Base-by-base conservation (phyloP, 2,888 invertebrate species). In the Heteromyza rotundicornis region DNA sequence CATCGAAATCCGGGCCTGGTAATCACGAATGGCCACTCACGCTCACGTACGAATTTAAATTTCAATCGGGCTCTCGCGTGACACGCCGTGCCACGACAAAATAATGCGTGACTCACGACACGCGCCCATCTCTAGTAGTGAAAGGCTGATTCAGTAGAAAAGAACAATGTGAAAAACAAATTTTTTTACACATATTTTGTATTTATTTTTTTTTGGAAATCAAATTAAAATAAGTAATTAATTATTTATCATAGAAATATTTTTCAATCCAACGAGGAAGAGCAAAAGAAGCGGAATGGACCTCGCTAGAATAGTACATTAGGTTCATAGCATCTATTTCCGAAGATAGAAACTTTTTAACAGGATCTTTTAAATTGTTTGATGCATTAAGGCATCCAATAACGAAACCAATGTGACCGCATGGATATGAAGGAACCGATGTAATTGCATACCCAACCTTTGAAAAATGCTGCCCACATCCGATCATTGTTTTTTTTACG, bases 351-450 rank as follows among this genome's bases (percentile, higher is more conserved):
- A 94, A 90, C 47, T 82, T 83, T 22, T 85, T 84, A 3, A 86
- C 74, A 0, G 96, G 95, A 23, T 86, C 85, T 24, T 87, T 86
- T 64, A 96, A 89, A 67, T 89, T 84, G 1, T 65, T 68, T 10
- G 63, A 88, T 50, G 82, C 79, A 73, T 92, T 89, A 47, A 92
- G 85, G 57, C 93, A 90, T 16, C 95, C 98, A 44, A 99, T 86
- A 1, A 98, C 87, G 80, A 96, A 98, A 0, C 98, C 98, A 72
- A 99, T 98, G 83, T 95, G 94, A 0, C 99, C 99, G 23, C 95
- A 93, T 0, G 99, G 98, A 82, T 99, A 99, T 0, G 97, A 96
- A 0, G 98, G 96, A 1, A 98, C 95, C 8, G 92, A 89, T 0
- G 92, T 89, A 57, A 89, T 87, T 0, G 92, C 95, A 79, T 96